phyloP scores from a whole-genome alignment of 2,113 vertebrate genomes.

The Cebidichthys violaceus region DNA sequence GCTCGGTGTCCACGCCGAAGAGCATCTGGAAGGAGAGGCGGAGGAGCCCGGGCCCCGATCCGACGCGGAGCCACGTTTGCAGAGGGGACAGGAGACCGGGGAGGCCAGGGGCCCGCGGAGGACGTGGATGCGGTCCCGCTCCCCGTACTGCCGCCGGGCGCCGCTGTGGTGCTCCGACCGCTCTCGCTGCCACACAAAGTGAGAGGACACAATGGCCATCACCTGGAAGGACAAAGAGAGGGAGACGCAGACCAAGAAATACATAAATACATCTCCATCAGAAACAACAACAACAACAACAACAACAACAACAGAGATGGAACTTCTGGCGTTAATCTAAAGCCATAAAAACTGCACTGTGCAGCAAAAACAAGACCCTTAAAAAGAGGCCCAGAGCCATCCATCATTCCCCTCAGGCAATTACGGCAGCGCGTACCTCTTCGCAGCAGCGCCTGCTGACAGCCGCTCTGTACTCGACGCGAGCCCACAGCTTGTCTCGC shows the following conservation, averaged over 20 bases:
- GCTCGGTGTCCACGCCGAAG: neutral
- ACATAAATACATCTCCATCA: neutral
- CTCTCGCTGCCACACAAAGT: constrained; percentile 92
- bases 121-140: constrained; percentile 52
- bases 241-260: neutral
- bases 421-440: constrained; percentile 83
- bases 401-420: constrained; percentile 21
- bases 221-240: constrained; percentile 81
- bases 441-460: constrained; percentile 97
- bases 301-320: neutral
- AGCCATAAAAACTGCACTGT: constrained; percentile 14
- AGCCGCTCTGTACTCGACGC: constrained; percentile 92
- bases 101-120: constrained; percentile 88
- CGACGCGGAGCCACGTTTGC: constrained; percentile 69
- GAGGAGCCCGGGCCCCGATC: neutral
- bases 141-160: constrained; percentile 86
- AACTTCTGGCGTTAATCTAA: constrained; percentile 12
- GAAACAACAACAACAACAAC: neutral
- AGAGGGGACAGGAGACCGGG: constrained; percentile 86
- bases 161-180: constrained; percentile 90
- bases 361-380: constrained; percentile 27
- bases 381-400: constrained; percentile 7
- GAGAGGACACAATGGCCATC: constrained; percentile 93
- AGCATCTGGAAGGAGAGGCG: constrained; percentile 20
- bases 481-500: constrained; percentile 92